Evolutionary conservation across 1,140 invertebrate species (phyloP), one percentile per base, ranked within the genome.

Genomic region (Trichogramma pretiosum): DNA sequence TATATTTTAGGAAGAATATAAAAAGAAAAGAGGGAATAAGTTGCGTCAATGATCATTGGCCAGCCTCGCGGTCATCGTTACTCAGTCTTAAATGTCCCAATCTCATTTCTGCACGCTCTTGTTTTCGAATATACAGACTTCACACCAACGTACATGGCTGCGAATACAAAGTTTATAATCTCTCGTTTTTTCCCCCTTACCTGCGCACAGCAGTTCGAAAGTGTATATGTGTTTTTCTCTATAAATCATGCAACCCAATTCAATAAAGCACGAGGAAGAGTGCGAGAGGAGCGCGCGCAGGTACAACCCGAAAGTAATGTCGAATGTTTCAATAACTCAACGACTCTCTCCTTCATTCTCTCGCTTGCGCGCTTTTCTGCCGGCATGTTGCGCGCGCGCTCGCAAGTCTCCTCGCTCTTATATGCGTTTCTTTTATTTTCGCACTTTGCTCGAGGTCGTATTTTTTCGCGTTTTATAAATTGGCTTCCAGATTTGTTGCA

Each of bases 161-260:
- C 14, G 35, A 14, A n/a, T 26, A 14, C 9, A 18, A 14, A 5
- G 13, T 33, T 28, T 28, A 11, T 33, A n/a, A 14, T 42, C 19
- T 39, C 34, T 30, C 18, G 16, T 37, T 46, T 18, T 22, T 8
- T 38, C 17, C 32, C 35, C 33, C 44, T 16, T 5, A 23, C 13
- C 13, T 22, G 11, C 24, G 21, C 26, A 11, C 24, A n/a, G n/a
- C n/a, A n/a, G n/a, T n/a, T n/a, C n/a, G n/a, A n/a, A n/a, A n/a
- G n/a, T n/a, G n/a, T n/a, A n/a, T n/a, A n/a, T n/a, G n/a, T n/a
- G n/a, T n/a, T n/a, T n/a, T n/a, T n/a, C n/a, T n/a, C n/a, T n/a
- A n/a, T 63, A 63, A 63, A 63, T 65, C 62, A 65, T 61, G 61
- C 50, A 65, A 61, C 57, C 57, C 61, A 62, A 63, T 63, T 65